Evolutionary conservation across 2,113 vertebrate species (phyloP).

Genomic region (Myrmecophaga tridactyla): DNA sequence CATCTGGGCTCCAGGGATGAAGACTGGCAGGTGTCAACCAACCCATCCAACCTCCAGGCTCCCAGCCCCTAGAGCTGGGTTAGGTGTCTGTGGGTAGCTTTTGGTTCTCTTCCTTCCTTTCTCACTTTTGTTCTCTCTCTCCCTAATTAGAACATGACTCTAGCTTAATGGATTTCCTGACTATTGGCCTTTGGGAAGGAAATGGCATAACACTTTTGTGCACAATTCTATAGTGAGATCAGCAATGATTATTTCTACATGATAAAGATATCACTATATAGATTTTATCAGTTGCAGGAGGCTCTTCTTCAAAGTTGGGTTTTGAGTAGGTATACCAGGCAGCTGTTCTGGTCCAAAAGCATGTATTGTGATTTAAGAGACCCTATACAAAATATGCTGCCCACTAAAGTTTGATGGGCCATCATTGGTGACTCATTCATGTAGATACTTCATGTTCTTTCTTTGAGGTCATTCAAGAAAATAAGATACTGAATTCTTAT

Average conservation of each 20-base stretch:
- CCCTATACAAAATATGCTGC: background rate
- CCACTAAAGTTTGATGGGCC: background rate
- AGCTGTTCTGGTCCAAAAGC: background rate
- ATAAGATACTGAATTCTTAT: background rate
- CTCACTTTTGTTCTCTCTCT: background rate
- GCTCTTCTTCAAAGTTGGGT: background rate
- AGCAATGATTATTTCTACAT: background rate
- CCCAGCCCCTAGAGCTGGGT: background rate
- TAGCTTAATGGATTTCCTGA: background rate
- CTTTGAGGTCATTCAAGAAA: slow-evolving; percentile 21
- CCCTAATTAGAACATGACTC: background rate
- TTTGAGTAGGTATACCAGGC: background rate
- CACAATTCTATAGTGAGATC: background rate
- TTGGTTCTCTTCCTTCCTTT: background rate
- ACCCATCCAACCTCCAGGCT: background rate
- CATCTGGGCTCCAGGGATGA: background rate
- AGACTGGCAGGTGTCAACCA: background rate
- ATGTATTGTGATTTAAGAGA: background rate
- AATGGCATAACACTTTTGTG: background rate
- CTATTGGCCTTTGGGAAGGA: background rate
- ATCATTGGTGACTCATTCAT: background rate
- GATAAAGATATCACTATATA: background rate
- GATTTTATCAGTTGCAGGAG: background rate
- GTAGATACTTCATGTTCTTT: background rate
- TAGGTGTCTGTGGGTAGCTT: background rate